Evolutionary conservation across 2,113 vertebrate species (phyloP), one percentile per base, ranked within the genome.

Genomic region (human (Homo sapiens)): DNA sequence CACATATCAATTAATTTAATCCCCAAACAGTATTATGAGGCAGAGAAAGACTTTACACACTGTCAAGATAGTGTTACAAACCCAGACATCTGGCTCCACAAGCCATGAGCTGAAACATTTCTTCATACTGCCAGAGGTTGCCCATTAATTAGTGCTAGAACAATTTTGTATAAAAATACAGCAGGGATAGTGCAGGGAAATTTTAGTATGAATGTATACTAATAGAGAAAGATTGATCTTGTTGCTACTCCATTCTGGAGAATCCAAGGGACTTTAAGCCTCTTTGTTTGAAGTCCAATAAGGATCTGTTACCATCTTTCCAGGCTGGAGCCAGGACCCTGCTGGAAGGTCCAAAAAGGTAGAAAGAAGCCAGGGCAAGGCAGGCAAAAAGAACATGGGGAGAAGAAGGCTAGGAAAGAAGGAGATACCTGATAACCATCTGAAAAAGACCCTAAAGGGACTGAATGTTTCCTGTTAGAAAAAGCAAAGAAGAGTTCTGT

Each of bases 1-100:
- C 7, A 70, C 6, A 32, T 32, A 38, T 43, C 17, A 59, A 43
- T 73, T 97, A 83, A 90, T 87, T 57, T 87, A 66, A 87, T 87
- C 7, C 13, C 59, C 30, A 80, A 48, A 23, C 6, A 70, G 32
- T 61, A 57, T 30, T 48, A 35, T 64, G 38, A 80, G 20, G 45
- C 84, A 90, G 82, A 43, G 38, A 52, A 85, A 76, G 18, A 30
- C 8, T 17, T 78, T 23, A 64, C 35, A 23, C 70, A 79, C 16
- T 81, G 6, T 45, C 40, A 85, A 72, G n/a, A 9, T 1, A 45
- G 25, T 52, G 14, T 75, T 75, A 43, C 57, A 91, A 59, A 93
- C 10, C 1, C 38, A 75, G 22, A 14, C 27, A 25, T 32, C 27
- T 27, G 38, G 9, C 32, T 89, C 43, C 10, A 92, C 25, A 70